Conservation (phyloP, 1,140 invertebrate species). For the Ips typographus region DNA sequence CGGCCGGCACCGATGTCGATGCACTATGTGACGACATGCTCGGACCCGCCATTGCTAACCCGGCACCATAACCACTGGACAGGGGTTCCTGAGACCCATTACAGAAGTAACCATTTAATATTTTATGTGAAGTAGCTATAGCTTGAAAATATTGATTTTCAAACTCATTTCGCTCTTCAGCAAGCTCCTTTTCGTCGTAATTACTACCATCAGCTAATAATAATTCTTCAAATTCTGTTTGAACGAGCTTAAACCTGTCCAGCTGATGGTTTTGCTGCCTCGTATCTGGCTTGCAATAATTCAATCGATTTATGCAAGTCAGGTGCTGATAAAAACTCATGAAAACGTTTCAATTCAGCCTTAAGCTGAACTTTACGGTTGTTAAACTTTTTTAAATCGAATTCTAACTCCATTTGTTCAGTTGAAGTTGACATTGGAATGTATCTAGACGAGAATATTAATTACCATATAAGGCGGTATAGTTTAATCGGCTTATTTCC, state of each 20-base stretch:
- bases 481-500: neutral
- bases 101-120: conserved; percentile 4
- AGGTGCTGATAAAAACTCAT: neutral
- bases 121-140: neutral
- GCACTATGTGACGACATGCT: too few relatives aligned
- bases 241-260: conserved; percentile 6
- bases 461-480: neutral
- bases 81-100: too few relatives aligned
- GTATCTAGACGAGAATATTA: neutral
- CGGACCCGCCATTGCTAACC: too few relatives aligned
- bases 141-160: conserved; percentile 17
- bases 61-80: too few relatives aligned
- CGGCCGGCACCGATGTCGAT: too few relatives aligned
- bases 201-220: conserved; percentile 2
- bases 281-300: conserved; percentile 6
- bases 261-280: neutral
- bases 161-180: conserved; percentile 10
- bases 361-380: conserved; percentile 1
- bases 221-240: conserved; percentile 24
- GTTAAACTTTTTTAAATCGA: conserved; percentile 12
- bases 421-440: neutral
- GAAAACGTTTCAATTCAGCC: conserved; percentile 1
- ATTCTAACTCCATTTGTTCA: neutral
- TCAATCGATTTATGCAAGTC: neutral
- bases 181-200: conserved; percentile 10